Conservation (phyloP, 2,797 vertebrate species). For the Lithobates pipiens region DNA sequence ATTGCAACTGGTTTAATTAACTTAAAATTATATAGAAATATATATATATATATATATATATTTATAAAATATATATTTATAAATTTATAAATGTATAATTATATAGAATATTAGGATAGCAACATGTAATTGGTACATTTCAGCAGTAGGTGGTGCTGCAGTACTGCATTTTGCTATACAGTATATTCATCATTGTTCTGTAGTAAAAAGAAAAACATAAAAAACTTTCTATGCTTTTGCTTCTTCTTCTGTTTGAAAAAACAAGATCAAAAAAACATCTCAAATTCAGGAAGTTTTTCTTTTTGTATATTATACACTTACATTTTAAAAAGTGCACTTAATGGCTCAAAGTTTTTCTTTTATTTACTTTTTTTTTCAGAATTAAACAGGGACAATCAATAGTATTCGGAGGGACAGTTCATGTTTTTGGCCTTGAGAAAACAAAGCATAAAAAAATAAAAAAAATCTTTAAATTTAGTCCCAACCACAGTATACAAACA, state of each 20-base stretch:
- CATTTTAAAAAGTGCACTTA: neutral
- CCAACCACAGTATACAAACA: neutral
- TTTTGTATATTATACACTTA: constrained; percentile 52
- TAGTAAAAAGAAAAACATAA: neutral
- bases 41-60: too few relatives aligned
- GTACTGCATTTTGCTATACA: neutral
- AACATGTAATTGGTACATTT: neutral
- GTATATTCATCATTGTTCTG: neutral
- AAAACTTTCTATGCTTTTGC: neutral
- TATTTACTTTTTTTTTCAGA: constrained; percentile 11
- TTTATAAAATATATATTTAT: too few relatives aligned
- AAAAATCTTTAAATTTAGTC: too few relatives aligned
- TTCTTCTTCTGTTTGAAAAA: constrained; percentile 25
- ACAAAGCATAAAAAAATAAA: neutral
- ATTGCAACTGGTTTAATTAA: too few relatives aligned
- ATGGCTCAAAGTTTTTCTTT: too few relatives aligned
- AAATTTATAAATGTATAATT: too few relatives aligned
- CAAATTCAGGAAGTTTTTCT: constrained; percentile 46
- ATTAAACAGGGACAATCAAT: constrained; percentile 34
- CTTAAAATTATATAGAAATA: too few relatives aligned
- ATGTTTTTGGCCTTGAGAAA: constrained; percentile 3
- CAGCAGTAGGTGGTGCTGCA: constrained; percentile 50
- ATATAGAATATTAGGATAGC: neutral
- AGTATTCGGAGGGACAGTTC: neutral
- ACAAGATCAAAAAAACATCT: constrained; percentile 8